phyloP scores from a whole-genome alignment of 2,888 invertebrate genomes.

The Chalcosyrphus nemorum region DNA sequence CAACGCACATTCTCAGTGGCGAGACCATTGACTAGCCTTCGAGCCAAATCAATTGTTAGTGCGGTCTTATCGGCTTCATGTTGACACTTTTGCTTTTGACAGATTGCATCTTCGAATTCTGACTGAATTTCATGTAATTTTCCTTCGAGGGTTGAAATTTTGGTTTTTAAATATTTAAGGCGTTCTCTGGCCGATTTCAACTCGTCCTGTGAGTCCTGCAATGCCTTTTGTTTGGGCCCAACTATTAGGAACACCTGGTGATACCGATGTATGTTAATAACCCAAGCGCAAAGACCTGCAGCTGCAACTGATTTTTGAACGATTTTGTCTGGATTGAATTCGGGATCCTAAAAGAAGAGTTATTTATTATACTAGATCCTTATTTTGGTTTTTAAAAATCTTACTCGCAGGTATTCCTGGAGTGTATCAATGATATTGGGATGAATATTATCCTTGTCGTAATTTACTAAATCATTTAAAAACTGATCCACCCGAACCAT shows the following conservation, averaged over 20 bases:
- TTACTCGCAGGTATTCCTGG: conserved; percentile 81
- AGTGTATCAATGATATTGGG: conserved; percentile 92
- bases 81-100: conserved; percentile 94
- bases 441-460: conserved; percentile 96
- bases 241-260: conserved; percentile 96
- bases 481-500: conserved; percentile 97
- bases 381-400: not conserved
- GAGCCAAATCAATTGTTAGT: conserved; percentile 94
- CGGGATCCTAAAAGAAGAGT: conserved; percentile 83
- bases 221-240: conserved; percentile 94
- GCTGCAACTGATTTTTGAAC: conserved; percentile 95
- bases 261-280: conserved; percentile 94
- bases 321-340: conserved; percentile 94
- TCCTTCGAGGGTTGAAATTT: conserved; percentile 87
- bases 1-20: conserved; percentile 91
- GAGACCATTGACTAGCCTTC: conserved; percentile 94
- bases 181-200: conserved; percentile 91
- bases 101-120: conserved; percentile 93
- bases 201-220: conserved; percentile 93
- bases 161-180: conserved; percentile 88
- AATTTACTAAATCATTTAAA: conserved; percentile 90
- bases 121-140: conserved; percentile 89
- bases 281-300: conserved; percentile 97
- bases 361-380: too few species aligned
- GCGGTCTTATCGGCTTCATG: conserved; percentile 95